phyloP scores from a whole-genome alignment of 35 echinoderm and acorn worm species.

The Lytechinus variegatus region DNA sequence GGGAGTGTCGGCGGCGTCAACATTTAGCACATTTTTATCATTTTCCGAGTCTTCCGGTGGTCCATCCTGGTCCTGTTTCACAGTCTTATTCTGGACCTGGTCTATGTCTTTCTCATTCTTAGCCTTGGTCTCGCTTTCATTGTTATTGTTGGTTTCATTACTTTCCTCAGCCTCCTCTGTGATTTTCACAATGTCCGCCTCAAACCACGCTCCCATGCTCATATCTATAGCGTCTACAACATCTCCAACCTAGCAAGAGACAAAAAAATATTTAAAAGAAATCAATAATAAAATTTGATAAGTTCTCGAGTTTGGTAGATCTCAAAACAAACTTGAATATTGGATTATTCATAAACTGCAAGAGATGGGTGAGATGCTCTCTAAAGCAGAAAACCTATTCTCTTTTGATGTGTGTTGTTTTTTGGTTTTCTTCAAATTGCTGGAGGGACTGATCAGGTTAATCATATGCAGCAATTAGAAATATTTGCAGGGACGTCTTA shows the following conservation, averaged over 20 bases:
- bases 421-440: no score
- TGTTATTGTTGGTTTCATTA: conserved; percentile 28
- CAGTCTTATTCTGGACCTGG: conserved; percentile 19
- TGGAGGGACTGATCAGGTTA: no score
- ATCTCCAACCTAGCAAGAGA: conserved; percentile 69
- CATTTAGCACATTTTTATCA: conserved; percentile 50
- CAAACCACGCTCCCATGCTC: conserved; percentile 97
- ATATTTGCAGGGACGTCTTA: no score
- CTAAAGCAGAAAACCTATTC: no score
- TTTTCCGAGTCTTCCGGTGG: not conserved
- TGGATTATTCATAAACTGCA: no score
- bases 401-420: no score
- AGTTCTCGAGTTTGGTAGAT: no score
- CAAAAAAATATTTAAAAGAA: not conserved
- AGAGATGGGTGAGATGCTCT: no score
- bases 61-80: conserved; percentile 20
- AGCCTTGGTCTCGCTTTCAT: conserved; percentile 38
- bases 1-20: conserved; percentile 27
- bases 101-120: not conserved
- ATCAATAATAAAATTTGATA: no score
- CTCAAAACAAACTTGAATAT: no score
- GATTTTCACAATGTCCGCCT: conserved; percentile 82
- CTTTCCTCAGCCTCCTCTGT: conserved; percentile 45
- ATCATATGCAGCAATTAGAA: no score
- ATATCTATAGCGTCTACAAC: conserved; percentile 94